Conservation (phyloP, 2,113 vertebrate genomes). For the Nycticorax nycticorax region DNA sequence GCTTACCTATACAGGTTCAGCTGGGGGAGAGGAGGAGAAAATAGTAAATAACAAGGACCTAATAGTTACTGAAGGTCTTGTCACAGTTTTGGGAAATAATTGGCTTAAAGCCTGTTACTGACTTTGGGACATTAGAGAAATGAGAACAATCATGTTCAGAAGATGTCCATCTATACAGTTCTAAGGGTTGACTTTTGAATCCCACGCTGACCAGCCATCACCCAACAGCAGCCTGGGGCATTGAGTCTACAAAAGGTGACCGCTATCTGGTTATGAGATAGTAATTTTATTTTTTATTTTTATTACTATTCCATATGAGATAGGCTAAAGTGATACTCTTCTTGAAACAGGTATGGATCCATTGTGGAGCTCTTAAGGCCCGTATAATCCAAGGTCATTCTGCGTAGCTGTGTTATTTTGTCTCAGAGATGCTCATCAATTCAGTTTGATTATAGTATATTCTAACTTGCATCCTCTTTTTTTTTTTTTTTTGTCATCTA, state of each 20-base stretch:
- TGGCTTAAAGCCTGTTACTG: neutral
- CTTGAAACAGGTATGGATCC: neutral
- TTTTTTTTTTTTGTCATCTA: neutral
- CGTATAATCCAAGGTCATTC: neutral
- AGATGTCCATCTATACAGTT: neutral
- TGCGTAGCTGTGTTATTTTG: neutral
- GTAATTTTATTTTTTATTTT: neutral
- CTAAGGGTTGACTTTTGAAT: neutral
- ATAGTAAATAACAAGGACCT: neutral
- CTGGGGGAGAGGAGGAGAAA: neutral
- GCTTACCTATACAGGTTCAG: neutral
- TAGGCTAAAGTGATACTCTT: neutral
- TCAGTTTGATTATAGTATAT: neutral
- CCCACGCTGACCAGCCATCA: neutral
- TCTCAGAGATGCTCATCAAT: neutral
- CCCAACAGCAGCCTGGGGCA: neutral
- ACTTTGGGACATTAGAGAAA: neutral
- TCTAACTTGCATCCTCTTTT: neutral
- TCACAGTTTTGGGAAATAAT: neutral
- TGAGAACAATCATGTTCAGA: neutral
- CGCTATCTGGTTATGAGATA: neutral
- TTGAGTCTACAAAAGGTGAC: neutral
- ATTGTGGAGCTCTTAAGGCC: neutral
- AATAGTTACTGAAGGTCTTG: neutral
- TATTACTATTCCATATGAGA: neutral